These are phyloP conservation scores for Amphipoea lucens DNA, from an alignment of 2,888 invertebrate genomes.

Conservation along the genomic window DNA sequence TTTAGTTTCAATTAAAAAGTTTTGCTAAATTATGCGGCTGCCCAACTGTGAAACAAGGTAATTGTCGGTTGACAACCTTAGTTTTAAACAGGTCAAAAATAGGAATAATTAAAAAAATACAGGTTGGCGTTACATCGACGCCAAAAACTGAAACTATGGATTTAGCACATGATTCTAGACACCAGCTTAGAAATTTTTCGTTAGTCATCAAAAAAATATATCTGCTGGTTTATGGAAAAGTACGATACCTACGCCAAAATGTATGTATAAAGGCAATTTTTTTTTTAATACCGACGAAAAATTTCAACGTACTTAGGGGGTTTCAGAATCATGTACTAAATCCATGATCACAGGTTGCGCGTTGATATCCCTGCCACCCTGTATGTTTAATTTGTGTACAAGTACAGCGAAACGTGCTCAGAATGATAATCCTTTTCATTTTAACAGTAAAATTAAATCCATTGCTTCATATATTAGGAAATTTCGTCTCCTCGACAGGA, in stretches of 20 bases:
- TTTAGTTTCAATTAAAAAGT: constrained; percentile 26
- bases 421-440: no score
- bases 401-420: no score
- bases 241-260: no score
- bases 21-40: constrained; percentile 5
- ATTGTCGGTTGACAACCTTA: background rate
- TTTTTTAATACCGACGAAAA: background rate
- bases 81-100: background rate
- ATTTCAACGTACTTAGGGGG: background rate
- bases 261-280: background rate
- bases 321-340: background rate
- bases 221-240: no score
- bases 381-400: no score
- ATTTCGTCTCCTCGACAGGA: background rate
- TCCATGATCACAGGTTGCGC: background rate
- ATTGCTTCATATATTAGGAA: background rate
- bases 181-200: no score
- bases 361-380: no score
- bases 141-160: background rate
- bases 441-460: background rate
- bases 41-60: background rate
- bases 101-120: background rate
- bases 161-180: background rate
- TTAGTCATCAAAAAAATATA: no score
- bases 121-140: background rate